phyloP scores from a whole-genome alignment of 2,113 vertebrate species.

The Pterocles orientalis region DNA sequence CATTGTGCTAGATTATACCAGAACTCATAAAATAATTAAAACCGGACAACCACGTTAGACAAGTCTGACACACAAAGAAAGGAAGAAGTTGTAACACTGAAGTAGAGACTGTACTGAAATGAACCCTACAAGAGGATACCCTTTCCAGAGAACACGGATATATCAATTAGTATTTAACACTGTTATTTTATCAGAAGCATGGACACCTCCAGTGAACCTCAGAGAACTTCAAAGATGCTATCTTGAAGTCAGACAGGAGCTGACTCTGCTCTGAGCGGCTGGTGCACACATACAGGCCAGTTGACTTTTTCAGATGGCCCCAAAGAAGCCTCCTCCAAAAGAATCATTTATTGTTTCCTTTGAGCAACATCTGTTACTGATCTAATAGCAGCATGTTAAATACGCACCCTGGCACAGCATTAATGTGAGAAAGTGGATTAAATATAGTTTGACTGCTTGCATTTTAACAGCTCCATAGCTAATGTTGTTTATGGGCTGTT shows the following conservation, averaged over 20 bases:
- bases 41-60: neutral
- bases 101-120: neutral
- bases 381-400: slow-evolving; percentile 2
- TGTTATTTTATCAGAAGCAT: neutral
- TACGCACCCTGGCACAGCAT: neutral
- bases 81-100: neutral
- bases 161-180: neutral
- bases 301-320: neutral
- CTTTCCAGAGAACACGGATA: neutral
- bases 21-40: neutral
- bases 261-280: neutral
- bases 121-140: neutral
- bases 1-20: neutral
- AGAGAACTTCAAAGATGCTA: neutral
- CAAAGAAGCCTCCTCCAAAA: neutral
- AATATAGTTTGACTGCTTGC: slow-evolving; percentile 11
- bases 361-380: slow-evolving; percentile 34
- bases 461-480: slow-evolving; percentile 41
- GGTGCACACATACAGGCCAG: neutral
- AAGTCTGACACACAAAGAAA: neutral
- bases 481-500: slow-evolving; percentile 60
- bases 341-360: neutral
- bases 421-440: slow-evolving; percentile 7
- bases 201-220: neutral
- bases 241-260: neutral